A percentile compares a stretch with the other conserved stretches of the same genome.
phyloP scores from a whole-genome alignment of 2,888 invertebrate species.

The Agonopterix heracliana region DNA sequence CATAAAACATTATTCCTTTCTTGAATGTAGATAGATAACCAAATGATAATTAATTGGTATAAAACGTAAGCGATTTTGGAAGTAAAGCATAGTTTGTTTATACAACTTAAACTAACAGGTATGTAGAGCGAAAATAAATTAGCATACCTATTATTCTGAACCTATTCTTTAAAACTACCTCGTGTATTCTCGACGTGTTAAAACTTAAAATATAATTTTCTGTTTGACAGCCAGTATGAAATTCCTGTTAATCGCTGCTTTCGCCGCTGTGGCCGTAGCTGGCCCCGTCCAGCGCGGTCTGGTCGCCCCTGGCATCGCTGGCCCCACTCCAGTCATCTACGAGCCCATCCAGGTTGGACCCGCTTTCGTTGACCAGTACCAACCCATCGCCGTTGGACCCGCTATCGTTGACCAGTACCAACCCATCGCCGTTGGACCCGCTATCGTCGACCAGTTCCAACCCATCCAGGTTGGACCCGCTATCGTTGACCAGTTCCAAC shows the following conservation, averaged over 20 bases:
- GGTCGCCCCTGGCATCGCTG: slow-evolving; percentile 42
- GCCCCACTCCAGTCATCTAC: slow-evolving; percentile 14
- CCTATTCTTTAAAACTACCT: too few relatives aligned
- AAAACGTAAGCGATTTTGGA: background rate
- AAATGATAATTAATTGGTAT: slow-evolving; percentile 2
- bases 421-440: slow-evolving; percentile 5
- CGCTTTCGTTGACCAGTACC: slow-evolving; percentile 12
- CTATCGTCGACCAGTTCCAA: slow-evolving; percentile 3
- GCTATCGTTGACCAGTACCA: slow-evolving; percentile 12
- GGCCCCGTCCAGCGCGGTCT: slow-evolving; percentile 26
- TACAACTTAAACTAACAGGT: slow-evolving; percentile 1
- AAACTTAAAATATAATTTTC: background rate
- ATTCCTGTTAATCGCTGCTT: slow-evolving; percentile 41
- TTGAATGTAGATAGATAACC: background rate
- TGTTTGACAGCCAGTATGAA: slow-evolving; percentile 41
- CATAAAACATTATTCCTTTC: too few relatives aligned
- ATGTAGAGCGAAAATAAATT: too few relatives aligned
- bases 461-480: slow-evolving; percentile 9
- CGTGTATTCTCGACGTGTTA: background rate
- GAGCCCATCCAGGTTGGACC: slow-evolving; percentile 5
- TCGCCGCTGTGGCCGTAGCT: slow-evolving; percentile 38
- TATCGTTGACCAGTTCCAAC: slow-evolving; percentile 5
- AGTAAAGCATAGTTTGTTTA: slow-evolving; percentile 1
- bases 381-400: slow-evolving; percentile 9
- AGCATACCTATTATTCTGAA: too few relatives aligned